phyloP scores from a whole-genome alignment of 2,113 vertebrate genomes.

The Echinops telfairi region DNA sequence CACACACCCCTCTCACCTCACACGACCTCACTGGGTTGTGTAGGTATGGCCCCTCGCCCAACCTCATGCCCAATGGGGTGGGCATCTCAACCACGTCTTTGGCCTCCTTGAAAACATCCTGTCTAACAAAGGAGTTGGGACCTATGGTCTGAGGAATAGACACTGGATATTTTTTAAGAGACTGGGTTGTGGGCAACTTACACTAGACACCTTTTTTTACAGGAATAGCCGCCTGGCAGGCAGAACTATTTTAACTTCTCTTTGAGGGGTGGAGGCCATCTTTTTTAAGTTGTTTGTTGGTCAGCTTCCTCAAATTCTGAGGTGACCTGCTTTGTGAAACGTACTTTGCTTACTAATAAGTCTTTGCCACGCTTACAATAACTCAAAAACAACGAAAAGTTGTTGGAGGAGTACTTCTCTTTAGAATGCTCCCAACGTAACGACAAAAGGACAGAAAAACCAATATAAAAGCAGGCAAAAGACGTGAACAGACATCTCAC shows the following conservation, averaged over 20 bases:
- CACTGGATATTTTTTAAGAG: conserved; percentile 5
- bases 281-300: background rate
- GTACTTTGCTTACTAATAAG: no score
- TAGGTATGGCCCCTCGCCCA: background rate
- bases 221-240: background rate
- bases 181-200: background rate
- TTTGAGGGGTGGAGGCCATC: background rate
- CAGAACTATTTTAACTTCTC: background rate
- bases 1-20: background rate
- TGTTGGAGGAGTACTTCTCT: background rate
- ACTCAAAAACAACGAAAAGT: no score
- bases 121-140: background rate
- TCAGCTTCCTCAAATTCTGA: no score
- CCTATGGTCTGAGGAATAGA: background rate
- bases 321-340: no score
- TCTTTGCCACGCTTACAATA: background rate
- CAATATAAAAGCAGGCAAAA: background rate
- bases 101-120: background rate
- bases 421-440: background rate
- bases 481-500: background rate
- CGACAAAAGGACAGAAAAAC: background rate
- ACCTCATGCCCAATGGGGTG: background rate
- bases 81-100: background rate
- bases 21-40: background rate
- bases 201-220: background rate